Evolutionary conservation across 2,888 invertebrate species (phyloP).

Genomic region (Limnephilus marmoratus): DNA sequence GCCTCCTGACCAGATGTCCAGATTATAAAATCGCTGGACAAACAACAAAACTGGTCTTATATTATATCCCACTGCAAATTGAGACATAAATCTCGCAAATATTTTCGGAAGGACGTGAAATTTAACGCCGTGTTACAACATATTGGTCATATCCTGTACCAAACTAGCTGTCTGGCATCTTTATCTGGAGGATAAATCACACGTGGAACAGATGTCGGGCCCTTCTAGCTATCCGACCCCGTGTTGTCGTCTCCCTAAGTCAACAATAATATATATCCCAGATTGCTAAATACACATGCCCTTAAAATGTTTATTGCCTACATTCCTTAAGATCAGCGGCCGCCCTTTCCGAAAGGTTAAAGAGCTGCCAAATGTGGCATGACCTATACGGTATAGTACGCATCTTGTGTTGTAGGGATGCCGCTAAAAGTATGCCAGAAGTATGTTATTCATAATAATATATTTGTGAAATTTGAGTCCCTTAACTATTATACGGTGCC

Average conservation of each 20-base stretch:
- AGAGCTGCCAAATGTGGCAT: constrained; percentile 42
- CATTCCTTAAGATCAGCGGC: constrained; percentile 35
- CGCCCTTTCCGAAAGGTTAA: constrained; percentile 44
- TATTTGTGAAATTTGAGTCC: background rate
- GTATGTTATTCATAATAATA: background rate
- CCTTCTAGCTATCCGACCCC: constrained; percentile 22
- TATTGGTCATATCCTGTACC: constrained; percentile 40
- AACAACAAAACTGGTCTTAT: background rate
- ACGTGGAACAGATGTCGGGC: constrained; percentile 52
- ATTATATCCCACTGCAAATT: background rate
- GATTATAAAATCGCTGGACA: constrained; percentile 7
- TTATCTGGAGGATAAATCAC: constrained; percentile 48
- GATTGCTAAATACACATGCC: constrained; percentile 54
- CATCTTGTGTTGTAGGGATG: background rate
- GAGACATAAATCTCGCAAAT: constrained; percentile 31
- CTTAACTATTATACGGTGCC: background rate
- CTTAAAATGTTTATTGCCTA: constrained; percentile 54
- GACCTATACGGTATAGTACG: constrained; percentile 16
- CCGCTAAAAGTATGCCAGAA: background rate
- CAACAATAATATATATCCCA: constrained; percentile 43
- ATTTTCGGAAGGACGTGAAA: constrained; percentile 11
- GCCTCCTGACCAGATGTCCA: background rate
- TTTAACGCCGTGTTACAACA: constrained; percentile 27
- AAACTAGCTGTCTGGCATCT: background rate
- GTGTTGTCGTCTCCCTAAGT: constrained; percentile 54